Evolutionary conservation across 2,113 vertebrate genomes (phyloP).

Genomic region (Cheirogaleus medius): DNA sequence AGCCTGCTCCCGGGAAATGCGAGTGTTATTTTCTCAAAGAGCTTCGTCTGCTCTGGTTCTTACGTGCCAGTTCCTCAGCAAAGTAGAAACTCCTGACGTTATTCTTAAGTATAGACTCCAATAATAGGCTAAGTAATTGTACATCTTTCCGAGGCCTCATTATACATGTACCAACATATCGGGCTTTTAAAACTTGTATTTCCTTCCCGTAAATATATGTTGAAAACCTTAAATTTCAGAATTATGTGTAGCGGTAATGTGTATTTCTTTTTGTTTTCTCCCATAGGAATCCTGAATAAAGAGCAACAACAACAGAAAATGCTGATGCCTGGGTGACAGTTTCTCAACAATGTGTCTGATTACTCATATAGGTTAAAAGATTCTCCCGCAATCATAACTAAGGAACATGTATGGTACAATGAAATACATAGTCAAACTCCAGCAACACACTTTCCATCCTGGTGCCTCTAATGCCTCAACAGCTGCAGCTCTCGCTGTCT

Average conservation of each 20-base stretch:
- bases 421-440: constrained; percentile 35
- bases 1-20: neutral
- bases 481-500: constrained; percentile 44
- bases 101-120: constrained; percentile 53
- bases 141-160: constrained; percentile 37
- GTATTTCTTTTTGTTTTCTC: neutral
- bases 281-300: neutral
- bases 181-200: constrained; percentile 35
- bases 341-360: neutral
- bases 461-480: neutral
- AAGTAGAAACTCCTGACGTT: neutral
- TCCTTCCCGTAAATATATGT: constrained; percentile 41
- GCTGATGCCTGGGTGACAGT: neutral
- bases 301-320: neutral
- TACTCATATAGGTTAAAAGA: neutral
- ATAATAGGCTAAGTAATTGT: constrained; percentile 47
- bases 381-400: neutral
- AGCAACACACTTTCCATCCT: constrained; percentile 6
- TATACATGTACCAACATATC: constrained; percentile 21
- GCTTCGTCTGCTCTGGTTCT: neutral
- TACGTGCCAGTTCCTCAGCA: constrained; percentile 13
- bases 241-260: neutral
- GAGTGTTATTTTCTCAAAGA: constrained; percentile 50
- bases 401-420: neutral
- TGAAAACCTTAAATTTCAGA: constrained; percentile 47